A percentile compares a stretch with the other conserved stretches of the same genome.
phyloP scores from a whole-genome alignment of 1,140 invertebrate species.

The Scaptodrosophila lebanonensis region DNA sequence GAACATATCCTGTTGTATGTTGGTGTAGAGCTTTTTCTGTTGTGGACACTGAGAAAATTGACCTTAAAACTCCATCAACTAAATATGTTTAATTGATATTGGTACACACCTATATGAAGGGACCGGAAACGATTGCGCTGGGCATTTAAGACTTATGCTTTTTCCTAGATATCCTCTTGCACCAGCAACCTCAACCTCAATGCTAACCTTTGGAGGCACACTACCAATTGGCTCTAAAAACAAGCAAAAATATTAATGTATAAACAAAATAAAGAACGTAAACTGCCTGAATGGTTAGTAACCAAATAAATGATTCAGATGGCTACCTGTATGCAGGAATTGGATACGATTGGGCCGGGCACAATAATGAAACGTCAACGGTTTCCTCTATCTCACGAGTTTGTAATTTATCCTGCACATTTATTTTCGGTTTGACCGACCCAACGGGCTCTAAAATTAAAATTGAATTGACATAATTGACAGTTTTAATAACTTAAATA shows the following conservation, averaged over 20 bases:
- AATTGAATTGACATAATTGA: background rate
- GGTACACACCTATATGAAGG: slow-evolving; percentile 80
- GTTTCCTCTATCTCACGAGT: slow-evolving; percentile 67
- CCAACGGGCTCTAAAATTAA: slow-evolving; percentile 80
- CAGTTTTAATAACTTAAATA: no score
- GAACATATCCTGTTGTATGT: slow-evolving; percentile 19
- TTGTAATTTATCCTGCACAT: slow-evolving; percentile 78
- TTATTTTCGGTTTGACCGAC: slow-evolving; percentile 84
- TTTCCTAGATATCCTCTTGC: slow-evolving; percentile 76
- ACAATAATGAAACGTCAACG: slow-evolving; percentile 79
- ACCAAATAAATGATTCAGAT: slow-evolving; percentile 8
- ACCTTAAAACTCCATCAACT: slow-evolving; percentile 81
- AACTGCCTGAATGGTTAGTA: slow-evolving; percentile 43
- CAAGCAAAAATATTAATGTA: background rate
- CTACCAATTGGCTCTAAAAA: slow-evolving; percentile 85
- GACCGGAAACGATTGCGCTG: slow-evolving; percentile 83
- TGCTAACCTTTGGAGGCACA: slow-evolving; percentile 86
- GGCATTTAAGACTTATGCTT: slow-evolving; percentile 80
- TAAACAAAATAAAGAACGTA: background rate
- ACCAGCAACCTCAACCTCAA: slow-evolving; percentile 84
- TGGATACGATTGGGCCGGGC: slow-evolving; percentile 84
- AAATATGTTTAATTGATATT: slow-evolving; percentile 38
- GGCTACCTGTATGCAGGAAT: slow-evolving; percentile 83
- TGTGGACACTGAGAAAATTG: slow-evolving; percentile 83
- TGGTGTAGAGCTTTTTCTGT: slow-evolving; percentile 79